A percentile compares a stretch with the other conserved stretches of the same genome.
These are phyloP conservation scores for Eledona agricola DNA, from an alignment of 2,888 invertebrate genomes.

Conservation along the genomic window DNA sequence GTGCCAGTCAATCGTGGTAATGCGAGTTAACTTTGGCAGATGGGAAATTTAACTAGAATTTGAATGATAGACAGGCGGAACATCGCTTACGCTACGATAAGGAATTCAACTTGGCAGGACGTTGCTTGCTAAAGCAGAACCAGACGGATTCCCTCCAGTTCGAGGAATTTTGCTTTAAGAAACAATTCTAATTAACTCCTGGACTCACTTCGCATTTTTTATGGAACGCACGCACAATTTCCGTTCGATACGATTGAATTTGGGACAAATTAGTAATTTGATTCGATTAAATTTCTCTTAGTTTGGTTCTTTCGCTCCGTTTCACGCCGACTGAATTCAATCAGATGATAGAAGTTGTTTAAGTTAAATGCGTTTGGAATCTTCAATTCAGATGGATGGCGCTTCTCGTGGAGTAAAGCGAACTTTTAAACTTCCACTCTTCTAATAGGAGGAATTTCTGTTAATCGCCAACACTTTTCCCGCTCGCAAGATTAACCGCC, in stretches of 20 bases:
- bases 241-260: too few species aligned
- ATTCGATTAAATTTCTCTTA: slow-evolving; percentile 24
- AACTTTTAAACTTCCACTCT: slow-evolving; percentile 27
- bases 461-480: slow-evolving; percentile 16
- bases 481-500: not conserved
- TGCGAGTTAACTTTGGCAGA: slow-evolving; percentile 33
- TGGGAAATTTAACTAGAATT: slow-evolving; percentile 33
- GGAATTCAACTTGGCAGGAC: slow-evolving; percentile 31
- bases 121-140: slow-evolving; percentile 24
- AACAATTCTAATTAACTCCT: too few species aligned
- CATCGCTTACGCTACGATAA: slow-evolving; percentile 31
- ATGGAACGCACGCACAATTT: too few species aligned
- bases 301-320: slow-evolving; percentile 24
- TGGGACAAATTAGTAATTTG: slow-evolving; percentile 27
- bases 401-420: slow-evolving; percentile 18
- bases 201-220: too few species aligned
- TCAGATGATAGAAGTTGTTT: slow-evolving; percentile 28
- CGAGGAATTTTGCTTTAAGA: too few species aligned
- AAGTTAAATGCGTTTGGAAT: slow-evolving; percentile 25
- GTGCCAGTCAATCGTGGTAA: slow-evolving; percentile 32
- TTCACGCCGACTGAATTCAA: slow-evolving; percentile 26
- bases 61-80: slow-evolving; percentile 36
- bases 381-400: slow-evolving; percentile 26
- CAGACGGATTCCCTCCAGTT: too few species aligned
- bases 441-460: slow-evolving; percentile 25